A percentile compares a stretch with the other conserved stretches of the same genome.
Conservation (phyloP, 2,888 invertebrate species). For the Callosobruchus maculatus region DNA sequence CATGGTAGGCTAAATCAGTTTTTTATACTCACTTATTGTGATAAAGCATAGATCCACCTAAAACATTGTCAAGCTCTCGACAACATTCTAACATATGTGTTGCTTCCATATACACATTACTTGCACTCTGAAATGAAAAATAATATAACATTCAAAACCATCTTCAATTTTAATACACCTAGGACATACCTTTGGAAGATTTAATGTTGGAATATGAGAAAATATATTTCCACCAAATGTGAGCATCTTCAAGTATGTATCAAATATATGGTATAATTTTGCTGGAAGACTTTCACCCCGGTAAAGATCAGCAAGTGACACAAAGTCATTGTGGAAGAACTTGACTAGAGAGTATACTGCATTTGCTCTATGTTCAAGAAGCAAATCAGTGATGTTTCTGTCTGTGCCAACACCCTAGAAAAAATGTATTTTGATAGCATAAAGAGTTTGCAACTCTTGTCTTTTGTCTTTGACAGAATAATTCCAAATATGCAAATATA, state of each 20-base stretch:
- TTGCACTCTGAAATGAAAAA: slow-evolving; percentile 66
- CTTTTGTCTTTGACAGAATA: slow-evolving; percentile 3
- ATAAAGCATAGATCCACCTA: slow-evolving; percentile 82
- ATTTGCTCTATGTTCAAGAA: slow-evolving; percentile 73
- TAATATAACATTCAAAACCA: slow-evolving; percentile 10
- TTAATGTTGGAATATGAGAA: slow-evolving; percentile 75
- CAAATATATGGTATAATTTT: slow-evolving; percentile 81
- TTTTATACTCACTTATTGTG: slow-evolving; percentile 95
- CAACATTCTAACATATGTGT: slow-evolving; percentile 83
- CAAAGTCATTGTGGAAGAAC: slow-evolving; percentile 83
- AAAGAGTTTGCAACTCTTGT: too few species aligned
- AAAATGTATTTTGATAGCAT: too few species aligned
- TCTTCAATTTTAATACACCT: not conserved
- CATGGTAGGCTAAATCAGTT: too few species aligned
- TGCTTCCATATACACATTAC: slow-evolving; percentile 81
- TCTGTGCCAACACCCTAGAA: slow-evolving; percentile 83
- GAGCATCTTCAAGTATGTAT: slow-evolving; percentile 83
- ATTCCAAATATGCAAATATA: too few species aligned
- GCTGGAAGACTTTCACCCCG: slow-evolving; percentile 62
- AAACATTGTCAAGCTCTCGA: slow-evolving; percentile 71
- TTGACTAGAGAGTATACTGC: slow-evolving; percentile 72
- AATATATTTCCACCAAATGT: slow-evolving; percentile 82
- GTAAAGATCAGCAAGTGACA: slow-evolving; percentile 57
- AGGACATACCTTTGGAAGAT: slow-evolving; percentile 69
- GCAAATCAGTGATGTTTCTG: slow-evolving; percentile 78